Evolutionary conservation across 2,113 vertebrate species (phyloP).

Genomic region (Phaethon lepturus): DNA sequence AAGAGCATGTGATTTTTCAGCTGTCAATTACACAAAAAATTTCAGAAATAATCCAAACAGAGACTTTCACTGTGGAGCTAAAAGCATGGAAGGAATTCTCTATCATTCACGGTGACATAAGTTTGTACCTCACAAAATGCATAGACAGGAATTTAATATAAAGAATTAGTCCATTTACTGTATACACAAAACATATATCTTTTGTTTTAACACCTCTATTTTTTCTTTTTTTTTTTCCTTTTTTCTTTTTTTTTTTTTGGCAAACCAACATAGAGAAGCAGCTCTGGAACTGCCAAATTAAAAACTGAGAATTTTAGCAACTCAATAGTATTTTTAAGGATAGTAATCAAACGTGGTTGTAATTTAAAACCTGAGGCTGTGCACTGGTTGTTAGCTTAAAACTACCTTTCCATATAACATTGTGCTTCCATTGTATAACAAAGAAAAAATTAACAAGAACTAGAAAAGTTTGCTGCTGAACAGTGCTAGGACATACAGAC

Average conservation of each 20-base stretch:
- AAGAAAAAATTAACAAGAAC: constrained; percentile 83
- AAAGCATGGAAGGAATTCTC: constrained; percentile 83
- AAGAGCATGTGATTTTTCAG: constrained; percentile 75
- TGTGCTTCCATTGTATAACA: constrained; percentile 95
- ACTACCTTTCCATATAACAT: constrained; percentile 91
- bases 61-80: constrained; percentile 82
- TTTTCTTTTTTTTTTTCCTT: not conserved
- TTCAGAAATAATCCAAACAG: constrained; percentile 78
- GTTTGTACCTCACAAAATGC: constrained; percentile 87
- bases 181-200: constrained; percentile 83
- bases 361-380: constrained; percentile 96
- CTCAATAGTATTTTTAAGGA: constrained; percentile 77
- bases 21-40: constrained; percentile 75
- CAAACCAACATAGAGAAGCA: constrained; percentile 81
- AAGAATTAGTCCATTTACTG: constrained; percentile 85
- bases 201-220: constrained; percentile 70
- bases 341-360: constrained; percentile 84
- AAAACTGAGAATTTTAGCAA: constrained; percentile 75
- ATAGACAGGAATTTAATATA: constrained; percentile 89
- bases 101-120: constrained; percentile 84
- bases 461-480: constrained; percentile 81
- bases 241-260: constrained; percentile 69
- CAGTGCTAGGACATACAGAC: constrained; percentile 91
- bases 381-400: constrained; percentile 90
- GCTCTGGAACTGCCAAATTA: constrained; percentile 82